A percentile compares a stretch with the other conserved stretches of the same genome.
These are phyloP conservation scores for Tinamus major DNA, from an alignment of 2,797 vertebrate species.

Conservation along the genomic window DNA sequence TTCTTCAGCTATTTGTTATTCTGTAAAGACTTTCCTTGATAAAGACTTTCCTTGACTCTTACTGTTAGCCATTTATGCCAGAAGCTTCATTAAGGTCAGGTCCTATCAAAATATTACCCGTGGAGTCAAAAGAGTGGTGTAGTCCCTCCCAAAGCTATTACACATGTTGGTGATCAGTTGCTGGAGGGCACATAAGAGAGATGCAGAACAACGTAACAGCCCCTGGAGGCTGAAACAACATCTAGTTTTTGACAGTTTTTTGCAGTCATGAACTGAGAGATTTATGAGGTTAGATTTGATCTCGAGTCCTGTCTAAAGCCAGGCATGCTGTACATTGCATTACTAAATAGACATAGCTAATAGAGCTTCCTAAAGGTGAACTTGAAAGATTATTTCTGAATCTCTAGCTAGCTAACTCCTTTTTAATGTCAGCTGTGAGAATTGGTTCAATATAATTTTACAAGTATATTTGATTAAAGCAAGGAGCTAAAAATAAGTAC, in stretches of 20 bases:
- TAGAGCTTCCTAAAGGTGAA: slow-evolving; percentile 67
- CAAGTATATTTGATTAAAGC: slow-evolving; percentile 22
- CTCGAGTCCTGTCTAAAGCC: slow-evolving; percentile 63
- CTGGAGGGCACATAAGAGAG: slow-evolving; percentile 58
- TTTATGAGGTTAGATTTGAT: slow-evolving; percentile 75
- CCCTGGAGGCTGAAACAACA: slow-evolving; percentile 63
- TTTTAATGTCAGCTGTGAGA: slow-evolving; percentile 51
- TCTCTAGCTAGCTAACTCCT: slow-evolving; percentile 36
- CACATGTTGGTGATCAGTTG: slow-evolving; percentile 63
- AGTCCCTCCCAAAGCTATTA: slow-evolving; percentile 63
- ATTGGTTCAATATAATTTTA: slow-evolving; percentile 38
- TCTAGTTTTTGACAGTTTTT: slow-evolving; percentile 71
- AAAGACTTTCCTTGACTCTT: slow-evolving; percentile 41
- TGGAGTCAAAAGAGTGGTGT: slow-evolving; percentile 29
- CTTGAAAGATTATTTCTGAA: slow-evolving; percentile 65
- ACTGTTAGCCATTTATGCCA: slow-evolving; percentile 37
- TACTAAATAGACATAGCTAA: slow-evolving; percentile 63
- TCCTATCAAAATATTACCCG: slow-evolving; percentile 65
- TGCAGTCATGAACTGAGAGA: slow-evolving; percentile 67
- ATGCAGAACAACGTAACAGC: slow-evolving; percentile 18
- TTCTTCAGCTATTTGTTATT: slow-evolving; percentile 67
- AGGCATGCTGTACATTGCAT: slow-evolving; percentile 52
- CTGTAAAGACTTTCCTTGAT: slow-evolving; percentile 45
- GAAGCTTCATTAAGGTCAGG: slow-evolving; percentile 52
- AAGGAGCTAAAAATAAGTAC: slow-evolving; percentile 25